A percentile compares a stretch with the other conserved stretches of the same genome.
phyloP scores from a whole-genome alignment of 2,888 invertebrate species.

The Terebella lapidaria region DNA sequence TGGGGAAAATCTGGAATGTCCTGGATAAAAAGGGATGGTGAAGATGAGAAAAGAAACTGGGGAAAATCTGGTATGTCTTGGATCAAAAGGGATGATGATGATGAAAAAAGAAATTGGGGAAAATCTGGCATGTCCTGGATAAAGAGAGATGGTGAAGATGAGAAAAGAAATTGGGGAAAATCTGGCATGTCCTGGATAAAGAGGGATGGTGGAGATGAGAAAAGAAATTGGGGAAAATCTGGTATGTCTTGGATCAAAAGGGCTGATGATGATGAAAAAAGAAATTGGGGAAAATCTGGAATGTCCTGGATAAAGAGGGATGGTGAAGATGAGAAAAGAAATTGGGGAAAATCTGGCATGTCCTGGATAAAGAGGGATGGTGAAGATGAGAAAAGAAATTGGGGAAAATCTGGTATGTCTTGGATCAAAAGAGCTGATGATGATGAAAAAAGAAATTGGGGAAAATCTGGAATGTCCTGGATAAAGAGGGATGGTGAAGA shows the following conservation, averaged over 20 bases:
- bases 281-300: slow-evolving; percentile 13
- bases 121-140: slow-evolving; percentile 8
- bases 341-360: slow-evolving; percentile 22
- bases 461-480: slow-evolving; percentile 13
- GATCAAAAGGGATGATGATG: slow-evolving; percentile 19
- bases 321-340: slow-evolving; percentile 11
- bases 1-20: slow-evolving; percentile 10
- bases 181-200: slow-evolving; percentile 17
- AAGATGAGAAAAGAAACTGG: slow-evolving; percentile 16
- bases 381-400: slow-evolving; percentile 11
- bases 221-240: slow-evolving; percentile 8
- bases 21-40: slow-evolving; percentile 11
- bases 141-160: not conserved
- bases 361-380: slow-evolving; percentile 18
- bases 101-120: too few species aligned
- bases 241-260: slow-evolving; percentile 13
- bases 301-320: slow-evolving; percentile 23
- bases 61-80: slow-evolving; percentile 18
- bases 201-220: slow-evolving; percentile 8
- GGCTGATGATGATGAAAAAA: not conserved
- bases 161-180: slow-evolving; percentile 15
- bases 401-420: slow-evolving; percentile 15
- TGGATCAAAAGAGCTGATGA: slow-evolving; percentile 17
- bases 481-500: slow-evolving; percentile 10
- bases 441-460: slow-evolving; percentile 16